Percentiles rank a stretch among this genome's conserved stretches.
Conservation (phyloP, 1,140 invertebrate species). For the Philopotamus ludificatus region DNA sequence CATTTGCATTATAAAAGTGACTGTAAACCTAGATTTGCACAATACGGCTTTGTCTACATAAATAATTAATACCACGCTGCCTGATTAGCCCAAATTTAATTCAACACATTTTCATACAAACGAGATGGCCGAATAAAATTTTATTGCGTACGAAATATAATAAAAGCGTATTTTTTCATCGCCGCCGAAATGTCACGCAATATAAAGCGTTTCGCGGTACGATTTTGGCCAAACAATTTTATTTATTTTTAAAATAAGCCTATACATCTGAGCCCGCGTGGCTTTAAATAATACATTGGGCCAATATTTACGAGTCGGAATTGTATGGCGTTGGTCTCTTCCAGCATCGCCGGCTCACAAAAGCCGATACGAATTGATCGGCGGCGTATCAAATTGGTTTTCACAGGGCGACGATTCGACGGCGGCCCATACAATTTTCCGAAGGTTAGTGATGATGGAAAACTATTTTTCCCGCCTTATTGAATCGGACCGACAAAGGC, state of each 20-base stretch:
- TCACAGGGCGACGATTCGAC: background rate
- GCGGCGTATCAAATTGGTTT: conserved; percentile 20
- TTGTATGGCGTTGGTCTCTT: conserved; percentile 1
- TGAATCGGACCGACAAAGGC: conserved; percentile 27
- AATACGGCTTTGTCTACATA: too few species aligned
- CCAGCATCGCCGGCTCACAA: background rate
- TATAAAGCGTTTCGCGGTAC: too few species aligned
- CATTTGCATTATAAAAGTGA: too few species aligned
- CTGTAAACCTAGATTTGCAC: too few species aligned
- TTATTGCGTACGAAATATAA: conserved; percentile 7
- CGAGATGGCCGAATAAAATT: too few species aligned
- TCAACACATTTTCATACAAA: too few species aligned
- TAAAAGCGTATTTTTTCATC: too few species aligned
- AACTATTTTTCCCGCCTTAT: conserved; percentile 17
- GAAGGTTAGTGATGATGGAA: conserved; percentile 2
- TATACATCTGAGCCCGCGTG: background rate
- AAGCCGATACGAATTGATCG: background rate
- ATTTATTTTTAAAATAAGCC: too few species aligned
- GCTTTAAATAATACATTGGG: background rate
- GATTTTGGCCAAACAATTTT: too few species aligned
- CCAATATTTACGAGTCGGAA: background rate
- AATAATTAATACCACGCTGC: too few species aligned
- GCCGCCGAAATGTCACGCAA: too few species aligned
- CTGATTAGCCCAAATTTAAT: too few species aligned
- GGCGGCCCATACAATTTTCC: background rate